phyloP scores from a whole-genome alignment of 2,797 vertebrate species.

The Peromyscus aztecus region DNA sequence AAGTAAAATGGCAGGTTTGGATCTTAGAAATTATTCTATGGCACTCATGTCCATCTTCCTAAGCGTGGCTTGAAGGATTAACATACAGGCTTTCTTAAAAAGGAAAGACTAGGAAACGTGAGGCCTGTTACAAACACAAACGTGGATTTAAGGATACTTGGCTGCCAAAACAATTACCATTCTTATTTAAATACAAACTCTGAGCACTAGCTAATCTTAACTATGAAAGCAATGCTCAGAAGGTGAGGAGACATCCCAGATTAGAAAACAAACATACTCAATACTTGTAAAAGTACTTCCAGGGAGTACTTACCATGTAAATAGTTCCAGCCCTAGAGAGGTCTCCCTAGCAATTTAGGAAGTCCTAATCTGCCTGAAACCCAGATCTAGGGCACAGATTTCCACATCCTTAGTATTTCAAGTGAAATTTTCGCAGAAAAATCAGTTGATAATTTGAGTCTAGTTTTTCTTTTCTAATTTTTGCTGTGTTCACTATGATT shows the following conservation, averaged over 20 bases:
- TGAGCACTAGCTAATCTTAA: background rate
- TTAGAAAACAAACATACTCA: background rate
- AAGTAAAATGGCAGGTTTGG: slow-evolving; percentile 9
- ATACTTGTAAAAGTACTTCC: background rate
- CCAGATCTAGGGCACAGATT: background rate
- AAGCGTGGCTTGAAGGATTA: slow-evolving; percentile 30
- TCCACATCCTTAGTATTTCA: background rate
- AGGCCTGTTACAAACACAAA: slow-evolving; percentile 43
- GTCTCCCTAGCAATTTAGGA: slow-evolving; percentile 1
- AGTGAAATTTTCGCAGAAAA: slow-evolving; percentile 53
- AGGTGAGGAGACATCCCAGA: background rate
- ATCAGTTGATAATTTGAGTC: background rate
- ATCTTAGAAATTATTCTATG: slow-evolving; percentile 22
- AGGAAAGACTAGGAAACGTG: slow-evolving; percentile 53
- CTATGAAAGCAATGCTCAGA: slow-evolving; percentile 26
- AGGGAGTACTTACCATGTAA: slow-evolving; percentile 21
- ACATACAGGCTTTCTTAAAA: slow-evolving; percentile 28
- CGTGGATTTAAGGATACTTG: background rate
- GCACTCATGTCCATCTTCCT: background rate
- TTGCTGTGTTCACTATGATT: background rate
- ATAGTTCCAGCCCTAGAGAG: background rate
- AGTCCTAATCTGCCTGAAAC: background rate
- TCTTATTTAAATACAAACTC: slow-evolving; percentile 60
- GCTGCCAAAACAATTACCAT: background rate
- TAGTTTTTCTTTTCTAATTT: slow-evolving; percentile 8